A percentile compares a stretch with the other conserved stretches of the same genome.
Evolutionary conservation across 1,140 invertebrate species (phyloP).

Genomic region (Apis florea): DNA sequence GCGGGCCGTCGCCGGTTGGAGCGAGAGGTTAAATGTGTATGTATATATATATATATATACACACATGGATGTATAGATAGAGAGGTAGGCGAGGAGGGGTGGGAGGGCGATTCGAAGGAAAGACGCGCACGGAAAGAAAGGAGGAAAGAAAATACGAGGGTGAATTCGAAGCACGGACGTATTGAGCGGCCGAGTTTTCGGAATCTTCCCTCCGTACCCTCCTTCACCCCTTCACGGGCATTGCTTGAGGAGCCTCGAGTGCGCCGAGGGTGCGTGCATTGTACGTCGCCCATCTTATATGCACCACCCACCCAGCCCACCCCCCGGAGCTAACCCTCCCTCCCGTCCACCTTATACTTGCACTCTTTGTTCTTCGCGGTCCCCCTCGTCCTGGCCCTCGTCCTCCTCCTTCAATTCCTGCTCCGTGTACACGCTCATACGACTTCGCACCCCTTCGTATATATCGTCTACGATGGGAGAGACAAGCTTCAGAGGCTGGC

Average conservation of each 20-base stretch:
- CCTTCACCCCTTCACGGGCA: slow-evolving; percentile 59
- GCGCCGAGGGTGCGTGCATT: slow-evolving; percentile 73
- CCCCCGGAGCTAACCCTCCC: slow-evolving; percentile 47
- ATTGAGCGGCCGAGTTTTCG: slow-evolving; percentile 74
- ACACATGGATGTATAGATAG: no score
- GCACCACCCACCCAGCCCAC: slow-evolving; percentile 68
- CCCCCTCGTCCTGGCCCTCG: slow-evolving; percentile 62
- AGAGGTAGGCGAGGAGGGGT: neutral
- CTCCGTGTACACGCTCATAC: slow-evolving; percentile 64
- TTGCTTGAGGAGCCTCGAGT: slow-evolving; percentile 74
- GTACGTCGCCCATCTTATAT: slow-evolving; percentile 75
- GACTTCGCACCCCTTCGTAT: slow-evolving; percentile 69
- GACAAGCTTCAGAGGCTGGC: slow-evolving; percentile 52
- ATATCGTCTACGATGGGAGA: slow-evolving; percentile 52
- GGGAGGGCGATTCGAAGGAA: neutral
- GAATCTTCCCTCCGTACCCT: slow-evolving; percentile 69
- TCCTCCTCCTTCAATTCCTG: slow-evolving; percentile 62
- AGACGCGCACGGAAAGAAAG: slow-evolving; percentile 7
- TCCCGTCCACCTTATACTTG: slow-evolving; percentile 72
- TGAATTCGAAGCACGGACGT: slow-evolving; percentile 54
- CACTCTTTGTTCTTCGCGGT: slow-evolving; percentile 71
- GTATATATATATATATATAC: no score
- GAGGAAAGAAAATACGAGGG: slow-evolving; percentile 50
- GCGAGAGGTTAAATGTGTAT: no score
- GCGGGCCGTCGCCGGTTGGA: no score